These are phyloP conservation scores for Parauchenoglanis punctatus DNA, from an alignment of 2,797 vertebrate genomes.

Conservation along the genomic window DNA sequence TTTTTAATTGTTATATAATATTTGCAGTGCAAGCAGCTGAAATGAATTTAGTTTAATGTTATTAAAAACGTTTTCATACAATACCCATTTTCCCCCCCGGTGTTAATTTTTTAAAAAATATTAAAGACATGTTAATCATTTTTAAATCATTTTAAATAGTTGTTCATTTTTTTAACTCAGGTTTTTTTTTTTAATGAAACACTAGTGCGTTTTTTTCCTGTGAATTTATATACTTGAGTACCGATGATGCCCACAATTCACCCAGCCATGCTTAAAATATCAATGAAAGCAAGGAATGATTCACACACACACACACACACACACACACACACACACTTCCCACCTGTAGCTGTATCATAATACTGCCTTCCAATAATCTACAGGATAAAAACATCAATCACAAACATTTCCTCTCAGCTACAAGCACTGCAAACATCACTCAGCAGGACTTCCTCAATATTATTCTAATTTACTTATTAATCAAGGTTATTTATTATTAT, in stretches of 20 bases:
- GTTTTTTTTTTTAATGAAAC: not conserved
- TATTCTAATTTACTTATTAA: not conserved
- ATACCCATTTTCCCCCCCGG: too few relatives aligned
- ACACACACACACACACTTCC: not conserved
- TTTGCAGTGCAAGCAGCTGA: not conserved
- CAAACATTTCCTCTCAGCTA: not conserved
- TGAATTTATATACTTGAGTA: not conserved
- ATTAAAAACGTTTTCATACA: too few relatives aligned
- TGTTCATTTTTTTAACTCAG: not conserved
- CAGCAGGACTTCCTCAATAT: not conserved
- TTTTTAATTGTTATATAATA: too few relatives aligned
- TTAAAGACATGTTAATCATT: not conserved
- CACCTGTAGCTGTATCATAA: not conserved
- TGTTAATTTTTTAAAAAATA: not conserved
- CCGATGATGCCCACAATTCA: not conserved
- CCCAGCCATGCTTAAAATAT: not conserved
- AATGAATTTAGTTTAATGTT: too few relatives aligned
- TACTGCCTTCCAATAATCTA: not conserved
- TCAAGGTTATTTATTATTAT: not conserved
- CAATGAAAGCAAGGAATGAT: not conserved
- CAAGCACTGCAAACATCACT: not conserved
- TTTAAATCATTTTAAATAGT: not conserved
- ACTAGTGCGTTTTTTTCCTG: not conserved
- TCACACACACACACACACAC: not conserved
- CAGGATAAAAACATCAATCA: not conserved